Percentiles rank a stretch among this genome's conserved stretches.
These are phyloP conservation scores for Oreocharis arfaki DNA, from an alignment of 2,113 vertebrate species.

Conservation along the genomic window DNA sequence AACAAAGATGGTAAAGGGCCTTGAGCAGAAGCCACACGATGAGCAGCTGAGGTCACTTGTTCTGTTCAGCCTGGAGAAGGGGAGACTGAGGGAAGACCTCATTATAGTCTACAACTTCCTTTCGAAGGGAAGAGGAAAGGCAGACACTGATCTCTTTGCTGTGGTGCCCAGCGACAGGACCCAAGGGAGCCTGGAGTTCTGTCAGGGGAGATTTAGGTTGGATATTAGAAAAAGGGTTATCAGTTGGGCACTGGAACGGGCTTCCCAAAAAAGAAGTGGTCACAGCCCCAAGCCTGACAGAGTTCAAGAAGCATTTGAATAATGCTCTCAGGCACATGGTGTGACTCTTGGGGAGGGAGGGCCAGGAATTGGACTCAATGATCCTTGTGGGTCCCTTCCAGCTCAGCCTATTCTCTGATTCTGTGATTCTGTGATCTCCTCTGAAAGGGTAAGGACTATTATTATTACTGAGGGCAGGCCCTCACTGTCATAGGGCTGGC, in stretches of 20 bases:
- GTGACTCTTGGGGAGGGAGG: neutral
- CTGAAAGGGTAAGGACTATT: neutral
- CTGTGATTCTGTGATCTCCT: neutral
- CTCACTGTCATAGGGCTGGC: neutral
- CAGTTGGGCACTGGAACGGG: accelerated
- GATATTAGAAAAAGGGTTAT: neutral
- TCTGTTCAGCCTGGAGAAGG: neutral
- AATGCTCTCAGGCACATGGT: neutral
- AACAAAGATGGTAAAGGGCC: neutral
- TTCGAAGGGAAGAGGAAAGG: neutral
- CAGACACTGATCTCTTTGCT: neutral
- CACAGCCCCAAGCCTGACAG: neutral
- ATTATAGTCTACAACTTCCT: neutral
- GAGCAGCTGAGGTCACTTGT: neutral
- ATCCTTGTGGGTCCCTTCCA: neutral
- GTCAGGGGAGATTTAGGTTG: neutral
- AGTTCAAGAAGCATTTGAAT: neutral
- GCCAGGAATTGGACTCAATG: neutral
- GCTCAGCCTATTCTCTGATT: neutral
- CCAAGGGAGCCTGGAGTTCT: neutral
- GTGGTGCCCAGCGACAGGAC: neutral
- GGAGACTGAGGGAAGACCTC: neutral
- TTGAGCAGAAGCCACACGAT: neutral
- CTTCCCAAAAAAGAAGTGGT: neutral
- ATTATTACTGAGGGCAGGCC: neutral